A percentile compares a stretch with the other conserved stretches of the same genome.
phyloP scores from a whole-genome alignment of 1,140 invertebrate species.

The Bombus ignitus region DNA sequence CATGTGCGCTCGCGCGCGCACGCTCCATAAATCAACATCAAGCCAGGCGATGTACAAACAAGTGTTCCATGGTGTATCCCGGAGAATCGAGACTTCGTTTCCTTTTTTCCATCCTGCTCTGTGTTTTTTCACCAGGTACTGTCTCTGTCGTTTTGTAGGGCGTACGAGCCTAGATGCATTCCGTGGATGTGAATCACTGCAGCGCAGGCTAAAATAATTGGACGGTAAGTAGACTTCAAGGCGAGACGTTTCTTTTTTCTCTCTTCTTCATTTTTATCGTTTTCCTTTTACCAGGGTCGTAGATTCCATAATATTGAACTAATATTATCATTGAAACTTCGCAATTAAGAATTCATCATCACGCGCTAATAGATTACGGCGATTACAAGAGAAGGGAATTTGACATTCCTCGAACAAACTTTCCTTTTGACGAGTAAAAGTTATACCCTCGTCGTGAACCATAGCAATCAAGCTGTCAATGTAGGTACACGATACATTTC shows the following conservation, averaged over 20 bases:
- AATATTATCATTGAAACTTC: neutral
- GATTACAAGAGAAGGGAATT: too few species aligned
- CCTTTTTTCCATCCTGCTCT: neutral
- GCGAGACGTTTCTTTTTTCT: conserved; percentile 1
- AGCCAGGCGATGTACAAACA: conserved; percentile 14
- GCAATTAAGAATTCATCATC: too few species aligned
- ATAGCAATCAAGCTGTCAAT: too few species aligned
- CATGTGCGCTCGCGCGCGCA: neutral
- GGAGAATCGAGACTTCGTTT: neutral
- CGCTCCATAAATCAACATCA: conserved; percentile 35
- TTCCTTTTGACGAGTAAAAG: too few species aligned
- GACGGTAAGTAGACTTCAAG: conserved; percentile 40
- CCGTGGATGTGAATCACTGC: conserved; percentile 34
- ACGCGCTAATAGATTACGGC: too few species aligned
- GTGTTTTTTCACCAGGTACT: neutral
- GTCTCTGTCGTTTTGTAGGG: conserved; percentile 10
- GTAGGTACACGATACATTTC: too few species aligned
- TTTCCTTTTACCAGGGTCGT: neutral
- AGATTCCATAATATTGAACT: neutral
- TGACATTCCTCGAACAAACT: too few species aligned
- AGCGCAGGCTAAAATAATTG: conserved; percentile 37
- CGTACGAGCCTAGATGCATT: conserved; percentile 30
- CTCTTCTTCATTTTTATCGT: neutral
- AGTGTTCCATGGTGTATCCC: conserved; percentile 15
- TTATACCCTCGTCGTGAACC: too few species aligned